A percentile compares a stretch with the other conserved stretches of the same genome.
Evolutionary conservation across 2,888 invertebrate genomes (phyloP).

Genomic region (Diaperis boleti): DNA sequence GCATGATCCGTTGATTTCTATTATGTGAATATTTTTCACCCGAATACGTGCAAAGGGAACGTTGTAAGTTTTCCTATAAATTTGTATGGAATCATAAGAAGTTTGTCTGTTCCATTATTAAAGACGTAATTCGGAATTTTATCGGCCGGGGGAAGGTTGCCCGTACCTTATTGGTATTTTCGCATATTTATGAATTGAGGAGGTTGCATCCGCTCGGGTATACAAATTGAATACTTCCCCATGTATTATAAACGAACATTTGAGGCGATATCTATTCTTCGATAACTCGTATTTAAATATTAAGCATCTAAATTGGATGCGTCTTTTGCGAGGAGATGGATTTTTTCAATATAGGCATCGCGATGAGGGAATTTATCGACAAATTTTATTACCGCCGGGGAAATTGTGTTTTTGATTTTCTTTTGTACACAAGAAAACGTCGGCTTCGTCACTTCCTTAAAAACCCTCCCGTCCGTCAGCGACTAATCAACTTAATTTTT

Average conservation of each 20-base stretch:
- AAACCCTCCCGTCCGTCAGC: background rate
- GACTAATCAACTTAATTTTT: slow-evolving; percentile 41
- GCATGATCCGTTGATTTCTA: too few species aligned
- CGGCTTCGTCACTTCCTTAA: slow-evolving; percentile 7
- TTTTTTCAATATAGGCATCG: slow-evolving; percentile 31
- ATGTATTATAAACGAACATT: slow-evolving; percentile 56
- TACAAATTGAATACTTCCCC: slow-evolving; percentile 47
- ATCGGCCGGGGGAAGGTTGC: slow-evolving; percentile 21
- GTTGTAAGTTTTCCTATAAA: too few species aligned
- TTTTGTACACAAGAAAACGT: background rate
- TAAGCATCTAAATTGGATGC: slow-evolving; percentile 47
- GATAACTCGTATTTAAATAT: slow-evolving; percentile 58
- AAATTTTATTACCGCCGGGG: slow-evolving; percentile 3
- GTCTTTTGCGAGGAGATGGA: slow-evolving; percentile 22
- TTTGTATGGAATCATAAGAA: background rate
- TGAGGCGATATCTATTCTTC: slow-evolving; percentile 53
- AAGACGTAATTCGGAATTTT: slow-evolving; percentile 39
- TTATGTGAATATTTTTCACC: too few species aligned
- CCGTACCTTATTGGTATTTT: slow-evolving; percentile 58
- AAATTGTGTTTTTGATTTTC: too few species aligned
- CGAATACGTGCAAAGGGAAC: too few species aligned
- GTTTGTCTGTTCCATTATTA: slow-evolving; percentile 28
- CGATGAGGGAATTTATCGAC: background rate
- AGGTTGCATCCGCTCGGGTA: slow-evolving; percentile 37
- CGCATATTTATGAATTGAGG: slow-evolving; percentile 57